Evolutionary conservation across 1,140 invertebrate species (phyloP).

Genomic region (Eurosta solidaginis): DNA sequence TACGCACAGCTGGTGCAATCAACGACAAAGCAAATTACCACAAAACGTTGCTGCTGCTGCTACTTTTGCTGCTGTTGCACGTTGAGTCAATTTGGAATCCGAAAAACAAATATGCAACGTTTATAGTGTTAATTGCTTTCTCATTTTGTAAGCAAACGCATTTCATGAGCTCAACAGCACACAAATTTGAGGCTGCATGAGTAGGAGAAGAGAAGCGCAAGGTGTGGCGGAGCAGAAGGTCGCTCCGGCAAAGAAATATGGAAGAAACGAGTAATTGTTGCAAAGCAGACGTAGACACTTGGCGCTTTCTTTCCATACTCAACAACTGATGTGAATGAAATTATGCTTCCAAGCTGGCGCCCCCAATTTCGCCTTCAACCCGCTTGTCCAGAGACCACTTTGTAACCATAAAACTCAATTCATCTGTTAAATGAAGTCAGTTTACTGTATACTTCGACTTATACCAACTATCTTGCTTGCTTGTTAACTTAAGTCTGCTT

Average conservation of each 20-base stretch:
- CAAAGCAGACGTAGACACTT: no score
- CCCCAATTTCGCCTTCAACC: no score
- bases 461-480: neutral
- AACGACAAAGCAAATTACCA: neutral
- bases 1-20: neutral
- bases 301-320: neutral
- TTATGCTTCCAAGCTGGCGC: neutral
- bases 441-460: neutral
- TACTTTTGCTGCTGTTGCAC: neutral
- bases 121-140: conserved; percentile 23
- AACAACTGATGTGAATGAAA: neutral
- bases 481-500: neutral
- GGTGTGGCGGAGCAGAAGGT: neutral
- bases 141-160: neutral
- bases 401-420: neutral
- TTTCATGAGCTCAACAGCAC: neutral
- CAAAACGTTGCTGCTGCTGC: neutral
- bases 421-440: neutral
- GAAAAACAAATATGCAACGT: conserved; percentile 4
- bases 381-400: neutral
- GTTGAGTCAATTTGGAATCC: neutral
- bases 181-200: neutral
- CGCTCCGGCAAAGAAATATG: neutral
- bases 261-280: neutral
- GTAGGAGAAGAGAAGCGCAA: neutral